A percentile compares a stretch with the other conserved stretches of the same genome.
Evolutionary conservation across 1,140 invertebrate species (phyloP).

Genomic region (Eupristina koningsbergeri): DNA sequence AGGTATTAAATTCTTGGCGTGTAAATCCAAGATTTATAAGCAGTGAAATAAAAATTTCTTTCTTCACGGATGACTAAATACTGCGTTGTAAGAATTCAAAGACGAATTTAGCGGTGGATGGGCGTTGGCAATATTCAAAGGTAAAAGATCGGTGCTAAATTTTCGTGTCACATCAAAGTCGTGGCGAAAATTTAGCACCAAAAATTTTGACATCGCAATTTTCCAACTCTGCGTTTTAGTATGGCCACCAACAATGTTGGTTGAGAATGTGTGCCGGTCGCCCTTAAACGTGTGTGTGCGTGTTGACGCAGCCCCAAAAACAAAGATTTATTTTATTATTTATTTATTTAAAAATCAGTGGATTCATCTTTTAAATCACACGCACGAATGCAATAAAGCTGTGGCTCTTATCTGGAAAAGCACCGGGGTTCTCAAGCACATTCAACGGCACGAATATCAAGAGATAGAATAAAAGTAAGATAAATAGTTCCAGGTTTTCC

Average conservation of each 20-base stretch:
- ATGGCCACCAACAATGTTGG: no score
- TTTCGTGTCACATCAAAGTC: neutral
- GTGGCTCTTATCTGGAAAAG: neutral
- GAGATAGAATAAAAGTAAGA: neutral
- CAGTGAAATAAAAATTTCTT: neutral
- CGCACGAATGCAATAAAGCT: neutral
- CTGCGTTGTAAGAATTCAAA: neutral
- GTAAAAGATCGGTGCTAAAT: neutral
- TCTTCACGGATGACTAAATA: no score
- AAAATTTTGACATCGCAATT: neutral
- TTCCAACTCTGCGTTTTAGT: neutral
- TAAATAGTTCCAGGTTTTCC: neutral
- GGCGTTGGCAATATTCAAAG: neutral
- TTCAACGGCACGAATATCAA: neutral
- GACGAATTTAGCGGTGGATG: neutral
- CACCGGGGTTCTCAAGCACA: no score
- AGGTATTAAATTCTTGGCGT: neutral
- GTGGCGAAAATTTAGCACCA: neutral
- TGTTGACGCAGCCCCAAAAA: no score
- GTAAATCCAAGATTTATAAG: neutral
- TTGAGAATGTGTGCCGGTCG: no score
- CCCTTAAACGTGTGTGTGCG: no score
- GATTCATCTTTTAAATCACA: no score
- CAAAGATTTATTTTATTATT: no score
- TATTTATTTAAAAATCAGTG: no score